Evolutionary conservation across 2,797 vertebrate genomes (phyloP).

Genomic region (Sardinella longiceps): DNA sequence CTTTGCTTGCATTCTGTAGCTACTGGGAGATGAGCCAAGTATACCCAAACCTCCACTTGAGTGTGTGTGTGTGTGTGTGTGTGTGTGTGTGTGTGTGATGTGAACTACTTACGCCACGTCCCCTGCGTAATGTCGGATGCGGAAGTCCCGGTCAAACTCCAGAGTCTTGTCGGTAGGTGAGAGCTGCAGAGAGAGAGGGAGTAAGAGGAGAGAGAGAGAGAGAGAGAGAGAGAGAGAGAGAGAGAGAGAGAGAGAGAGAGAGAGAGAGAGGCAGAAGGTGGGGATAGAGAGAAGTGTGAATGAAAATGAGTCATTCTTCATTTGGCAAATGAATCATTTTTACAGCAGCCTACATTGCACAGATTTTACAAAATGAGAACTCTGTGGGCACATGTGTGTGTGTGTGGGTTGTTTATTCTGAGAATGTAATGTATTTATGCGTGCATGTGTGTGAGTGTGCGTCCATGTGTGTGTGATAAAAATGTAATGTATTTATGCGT

Average conservation of each 20-base stretch:
- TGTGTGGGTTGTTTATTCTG: too few species aligned
- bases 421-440: not conserved
- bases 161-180: conserved; percentile 91
- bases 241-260: not conserved
- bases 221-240: too few species aligned
- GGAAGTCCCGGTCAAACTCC: conserved; percentile 96
- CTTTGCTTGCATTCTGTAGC: not conserved
- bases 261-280: not conserved
- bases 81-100: conserved; percentile 26
- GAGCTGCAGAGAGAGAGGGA: conserved; percentile 74
- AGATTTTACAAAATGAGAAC: not conserved
- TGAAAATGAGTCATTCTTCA: not conserved
- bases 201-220: not conserved
- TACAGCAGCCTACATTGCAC: not conserved
- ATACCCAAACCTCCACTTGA: not conserved
- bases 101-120: conserved; percentile 94
- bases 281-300: not conserved
- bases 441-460: not conserved
- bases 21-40: not conserved
- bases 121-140: conserved; percentile 94
- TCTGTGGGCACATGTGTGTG: not conserved
- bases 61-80: not conserved
- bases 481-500: too few species aligned
- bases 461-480: conserved; percentile 5
- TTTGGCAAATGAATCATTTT: not conserved